A percentile compares a stretch with the other conserved stretches of the same genome.
phyloP scores from a whole-genome alignment of 2,888 invertebrate species.

The Parnassius apollo region DNA sequence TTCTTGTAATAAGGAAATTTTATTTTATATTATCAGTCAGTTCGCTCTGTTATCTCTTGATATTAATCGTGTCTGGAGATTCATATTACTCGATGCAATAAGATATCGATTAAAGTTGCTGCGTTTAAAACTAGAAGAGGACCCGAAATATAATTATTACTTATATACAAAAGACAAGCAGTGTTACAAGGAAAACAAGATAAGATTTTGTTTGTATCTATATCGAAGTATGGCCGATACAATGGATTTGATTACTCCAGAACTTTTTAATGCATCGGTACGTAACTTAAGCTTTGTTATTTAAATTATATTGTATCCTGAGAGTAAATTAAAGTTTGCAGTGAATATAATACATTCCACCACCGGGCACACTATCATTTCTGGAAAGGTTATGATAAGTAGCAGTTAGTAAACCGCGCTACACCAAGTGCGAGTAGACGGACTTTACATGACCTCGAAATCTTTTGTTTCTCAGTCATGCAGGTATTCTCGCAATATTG shows the following conservation, averaged over 20 bases:
- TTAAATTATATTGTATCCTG: no score
- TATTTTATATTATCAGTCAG: constrained; percentile 46
- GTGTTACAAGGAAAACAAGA: constrained; percentile 52
- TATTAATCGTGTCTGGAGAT: constrained; percentile 45
- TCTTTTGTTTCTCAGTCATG: no score
- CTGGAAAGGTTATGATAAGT: no score
- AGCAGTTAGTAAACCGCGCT: no score
- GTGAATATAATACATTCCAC: no score
- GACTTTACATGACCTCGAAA: no score
- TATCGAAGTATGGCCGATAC: constrained; percentile 60
- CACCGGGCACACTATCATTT: no score
- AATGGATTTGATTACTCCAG: constrained; percentile 56
- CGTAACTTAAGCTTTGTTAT: constrained; percentile 30
- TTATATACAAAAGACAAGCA: constrained; percentile 58
- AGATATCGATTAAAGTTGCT: constrained; percentile 57
- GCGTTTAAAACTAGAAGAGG: constrained; percentile 54
- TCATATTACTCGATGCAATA: constrained; percentile 54
- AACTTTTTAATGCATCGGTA: constrained; percentile 59
- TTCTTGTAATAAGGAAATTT: constrained; percentile 41
- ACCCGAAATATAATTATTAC: constrained; percentile 49
- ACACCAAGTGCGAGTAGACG: no score
- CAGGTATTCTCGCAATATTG: no score
- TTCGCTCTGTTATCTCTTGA: constrained; percentile 59
- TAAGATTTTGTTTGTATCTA: constrained; percentile 51
- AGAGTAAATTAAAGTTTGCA: no score